Conservation (phyloP, 1,140 invertebrate genomes). For the Ceratina japonica region DNA sequence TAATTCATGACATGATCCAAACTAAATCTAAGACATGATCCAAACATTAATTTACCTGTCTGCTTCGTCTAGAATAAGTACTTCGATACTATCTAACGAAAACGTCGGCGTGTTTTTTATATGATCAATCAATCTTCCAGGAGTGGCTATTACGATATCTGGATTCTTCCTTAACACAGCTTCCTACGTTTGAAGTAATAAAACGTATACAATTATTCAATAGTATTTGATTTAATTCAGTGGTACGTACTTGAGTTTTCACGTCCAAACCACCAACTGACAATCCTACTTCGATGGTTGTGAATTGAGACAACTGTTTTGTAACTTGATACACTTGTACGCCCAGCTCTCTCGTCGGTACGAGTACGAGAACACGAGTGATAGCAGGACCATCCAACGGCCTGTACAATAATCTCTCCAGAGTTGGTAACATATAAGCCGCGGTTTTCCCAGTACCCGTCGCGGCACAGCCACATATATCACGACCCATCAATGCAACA, state of each 20-base stretch:
- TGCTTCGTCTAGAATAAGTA: constrained; percentile 96
- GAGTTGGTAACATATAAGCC: constrained; percentile 98
- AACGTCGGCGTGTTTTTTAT: constrained; percentile 97
- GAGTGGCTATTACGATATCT: constrained; percentile 98
- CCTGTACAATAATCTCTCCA: constrained; percentile 94
- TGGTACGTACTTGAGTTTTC: constrained; percentile 86
- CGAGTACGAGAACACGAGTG: constrained; percentile 94
- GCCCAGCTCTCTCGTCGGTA: constrained; percentile 97
- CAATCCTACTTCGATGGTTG: constrained; percentile 88
- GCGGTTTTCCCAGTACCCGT: constrained; percentile 99
- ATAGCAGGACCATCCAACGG: constrained; percentile 82
- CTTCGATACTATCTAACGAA: constrained; percentile 93
- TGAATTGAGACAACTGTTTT: constrained; percentile 93
- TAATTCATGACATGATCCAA: too few relatives aligned
- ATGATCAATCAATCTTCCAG: constrained; percentile 98
- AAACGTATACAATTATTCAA: constrained; percentile 14
- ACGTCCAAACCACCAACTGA: constrained; percentile 96
- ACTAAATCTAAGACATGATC: constrained; percentile 42
- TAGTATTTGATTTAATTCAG: constrained; percentile 2
- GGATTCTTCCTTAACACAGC: constrained; percentile 92
- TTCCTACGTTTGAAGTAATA: constrained; percentile 82
- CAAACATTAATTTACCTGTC: constrained; percentile 83
- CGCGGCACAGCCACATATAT: constrained; percentile 97
- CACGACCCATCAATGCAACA: constrained; percentile 91
- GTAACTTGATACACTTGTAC: constrained; percentile 98